Base-by-base conservation (phyloP, 2,797 vertebrate genomes). In the Bovichtus variegatus region DNA sequence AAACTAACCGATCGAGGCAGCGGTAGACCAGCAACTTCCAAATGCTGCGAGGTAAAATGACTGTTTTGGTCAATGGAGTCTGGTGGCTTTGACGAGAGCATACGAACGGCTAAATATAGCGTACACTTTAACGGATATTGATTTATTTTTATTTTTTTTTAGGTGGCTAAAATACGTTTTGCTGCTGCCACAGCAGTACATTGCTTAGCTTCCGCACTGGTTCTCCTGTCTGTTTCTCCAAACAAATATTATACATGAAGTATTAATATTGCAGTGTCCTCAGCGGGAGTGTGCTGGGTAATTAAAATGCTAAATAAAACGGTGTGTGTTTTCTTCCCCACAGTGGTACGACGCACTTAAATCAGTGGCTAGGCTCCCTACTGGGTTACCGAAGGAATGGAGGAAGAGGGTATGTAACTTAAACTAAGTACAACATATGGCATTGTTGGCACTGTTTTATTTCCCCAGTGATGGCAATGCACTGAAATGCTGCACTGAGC, bases 271-370 rank as follows among this genome's bases (percentile, higher is more conserved):
- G 27, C 29, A 11, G 11, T 41, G 34, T 66, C 11, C 15, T 68
- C 21, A 53, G 54, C 44, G n/a, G 16, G 40, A n/a, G 44, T 40
- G 10, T 40, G 50, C 36, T 44, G 18, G 23, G 25, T 68, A 29
- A 65, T 59, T 64, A 6, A 47, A 57, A 25, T 1, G 0, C 7
- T 61, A 6, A 58, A 25, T 55, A 34, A 38, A 62, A 49, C 16
- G 1, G 1, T 15, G 62, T 77, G 62, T 55, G 62, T 64, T 63
- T 71, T 38, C 16, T 38, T 43, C 36, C 36, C 57, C 59, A 6
- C 88, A 99, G 98, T 99, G 98, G 98, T 97, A 99, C 2, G 98
- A 99, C 86, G 97, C 98, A 0, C 97, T 99, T 47, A 99, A 99
- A 93, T 95, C 98, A 0, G 98, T 99, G 87, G 98, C 97, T 34